These are phyloP conservation scores for Paedocypris sp. DNA, from an alignment of 2,113 vertebrate species.

Conservation along the genomic window DNA sequence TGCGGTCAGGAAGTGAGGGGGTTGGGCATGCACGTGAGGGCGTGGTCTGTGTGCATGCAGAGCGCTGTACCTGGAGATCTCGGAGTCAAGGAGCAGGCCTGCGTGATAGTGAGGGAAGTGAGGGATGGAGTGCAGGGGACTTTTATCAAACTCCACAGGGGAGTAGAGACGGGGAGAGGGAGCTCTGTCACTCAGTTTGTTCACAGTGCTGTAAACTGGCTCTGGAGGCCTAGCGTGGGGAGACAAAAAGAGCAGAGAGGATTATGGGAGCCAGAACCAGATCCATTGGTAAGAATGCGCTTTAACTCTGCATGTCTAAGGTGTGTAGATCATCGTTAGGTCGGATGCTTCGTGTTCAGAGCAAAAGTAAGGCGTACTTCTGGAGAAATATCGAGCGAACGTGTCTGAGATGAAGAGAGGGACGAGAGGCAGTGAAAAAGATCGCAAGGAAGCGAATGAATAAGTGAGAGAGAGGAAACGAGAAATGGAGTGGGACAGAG, in stretches of 20 bases:
- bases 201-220: slow-evolving; percentile 99
- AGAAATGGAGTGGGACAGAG: too few relatives aligned
- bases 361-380: too few relatives aligned
- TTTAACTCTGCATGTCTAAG: too few relatives aligned
- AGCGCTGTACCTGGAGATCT: slow-evolving; percentile 80
- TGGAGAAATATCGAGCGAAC: too few relatives aligned
- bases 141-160: slow-evolving; percentile 90
- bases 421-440: too few relatives aligned
- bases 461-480: too few relatives aligned
- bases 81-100: slow-evolving; percentile 88
- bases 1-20: neutral
- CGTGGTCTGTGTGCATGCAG: slow-evolving; percentile 5
- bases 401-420: too few relatives aligned
- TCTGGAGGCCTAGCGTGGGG: slow-evolving; percentile 82
- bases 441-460: too few relatives aligned
- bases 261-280: too few relatives aligned
- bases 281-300: too few relatives aligned
- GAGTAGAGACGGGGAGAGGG: slow-evolving; percentile 91
- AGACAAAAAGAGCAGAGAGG: slow-evolving; percentile 48
- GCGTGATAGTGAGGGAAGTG: slow-evolving; percentile 81
- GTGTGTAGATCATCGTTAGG: too few relatives aligned
- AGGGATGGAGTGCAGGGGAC: slow-evolving; percentile 83
- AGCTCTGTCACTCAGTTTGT: slow-evolving; percentile 94
- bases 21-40: neutral
- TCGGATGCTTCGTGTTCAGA: too few relatives aligned